These are phyloP conservation scores for Pogonomyrmex barbatus DNA, from an alignment of 1,140 invertebrate genomes.

Conservation along the genomic window DNA sequence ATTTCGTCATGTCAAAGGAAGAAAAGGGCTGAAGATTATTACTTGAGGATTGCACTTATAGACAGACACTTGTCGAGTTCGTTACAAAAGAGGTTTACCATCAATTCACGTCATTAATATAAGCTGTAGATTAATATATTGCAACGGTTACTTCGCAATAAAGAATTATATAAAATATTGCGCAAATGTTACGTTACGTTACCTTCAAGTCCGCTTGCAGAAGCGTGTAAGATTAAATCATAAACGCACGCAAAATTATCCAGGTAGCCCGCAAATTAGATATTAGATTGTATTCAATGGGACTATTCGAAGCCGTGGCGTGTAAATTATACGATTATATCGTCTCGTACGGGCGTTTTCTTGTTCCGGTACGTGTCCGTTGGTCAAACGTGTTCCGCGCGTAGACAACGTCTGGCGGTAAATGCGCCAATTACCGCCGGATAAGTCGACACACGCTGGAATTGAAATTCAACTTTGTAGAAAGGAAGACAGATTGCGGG, in stretches of 20 bases:
- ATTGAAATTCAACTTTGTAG: conserved; percentile 62
- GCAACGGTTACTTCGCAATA: background rate
- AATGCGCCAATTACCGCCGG: conserved; percentile 58
- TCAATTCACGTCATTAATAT: conserved; percentile 1
- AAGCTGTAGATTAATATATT: conserved; percentile 22
- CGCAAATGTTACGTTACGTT: conserved; percentile 20
- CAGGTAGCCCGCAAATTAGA: conserved; percentile 51
- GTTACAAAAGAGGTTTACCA: background rate
- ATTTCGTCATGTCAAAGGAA: background rate
- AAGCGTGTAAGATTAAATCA: conserved; percentile 26
- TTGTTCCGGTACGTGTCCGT: conserved; percentile 32
- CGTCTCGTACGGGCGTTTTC: conserved; percentile 42
- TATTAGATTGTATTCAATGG: conserved; percentile 16
- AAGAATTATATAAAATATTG: conserved; percentile 36
- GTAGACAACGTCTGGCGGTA: conserved; percentile 50
- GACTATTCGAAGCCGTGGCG: conserved; percentile 16
- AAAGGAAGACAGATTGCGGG: conserved; percentile 61
- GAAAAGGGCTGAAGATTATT: background rate
- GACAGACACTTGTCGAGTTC: background rate
- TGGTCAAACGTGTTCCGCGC: conserved; percentile 17
- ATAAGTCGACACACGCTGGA: conserved; percentile 55
- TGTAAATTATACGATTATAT: conserved; percentile 59
- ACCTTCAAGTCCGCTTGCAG: conserved; percentile 1
- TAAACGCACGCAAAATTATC: conserved; percentile 39
- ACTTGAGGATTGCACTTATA: background rate